A percentile compares a stretch with the other conserved stretches of the same genome.
These are phyloP conservation scores for Noctilio leporinus DNA, from an alignment of 2,113 vertebrate species.

Conservation along the genomic window DNA sequence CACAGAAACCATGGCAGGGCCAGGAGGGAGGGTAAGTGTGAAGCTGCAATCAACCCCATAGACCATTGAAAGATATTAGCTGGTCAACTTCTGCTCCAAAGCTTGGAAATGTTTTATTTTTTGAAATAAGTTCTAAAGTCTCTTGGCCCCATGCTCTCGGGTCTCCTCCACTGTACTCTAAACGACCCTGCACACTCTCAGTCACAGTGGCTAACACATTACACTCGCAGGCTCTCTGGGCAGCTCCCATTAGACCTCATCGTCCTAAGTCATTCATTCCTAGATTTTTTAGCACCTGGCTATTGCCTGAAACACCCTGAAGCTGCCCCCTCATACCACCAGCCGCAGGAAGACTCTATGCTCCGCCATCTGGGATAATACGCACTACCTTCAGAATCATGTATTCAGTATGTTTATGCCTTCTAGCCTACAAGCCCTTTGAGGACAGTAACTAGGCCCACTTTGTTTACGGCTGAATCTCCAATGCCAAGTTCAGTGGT, in stretches of 20 bases:
- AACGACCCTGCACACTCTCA: not conserved
- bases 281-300: not conserved
- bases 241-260: not conserved
- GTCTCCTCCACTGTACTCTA: too few relatives aligned
- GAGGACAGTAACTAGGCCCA: not conserved
- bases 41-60: not conserved
- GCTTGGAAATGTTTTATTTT: not conserved
- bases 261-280: not conserved
- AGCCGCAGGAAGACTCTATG: not conserved
- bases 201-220: fast-evolving
- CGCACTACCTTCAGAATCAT: not conserved
- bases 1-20: not conserved
- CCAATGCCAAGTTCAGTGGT: not conserved
- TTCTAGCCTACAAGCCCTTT: not conserved
- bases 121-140: not conserved
- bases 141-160: not conserved
- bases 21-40: too few relatives aligned
- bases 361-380: not conserved
- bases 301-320: not conserved
- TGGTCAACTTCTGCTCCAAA: not conserved
- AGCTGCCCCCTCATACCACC: not conserved
- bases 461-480: not conserved
- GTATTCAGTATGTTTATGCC: not conserved
- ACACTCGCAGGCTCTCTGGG: not conserved
- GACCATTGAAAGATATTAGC: too few relatives aligned